Percentiles rank a stretch among this genome's conserved stretches.
Conservation (phyloP, 2,797 vertebrate genomes). For the Masticophis lateralis region DNA sequence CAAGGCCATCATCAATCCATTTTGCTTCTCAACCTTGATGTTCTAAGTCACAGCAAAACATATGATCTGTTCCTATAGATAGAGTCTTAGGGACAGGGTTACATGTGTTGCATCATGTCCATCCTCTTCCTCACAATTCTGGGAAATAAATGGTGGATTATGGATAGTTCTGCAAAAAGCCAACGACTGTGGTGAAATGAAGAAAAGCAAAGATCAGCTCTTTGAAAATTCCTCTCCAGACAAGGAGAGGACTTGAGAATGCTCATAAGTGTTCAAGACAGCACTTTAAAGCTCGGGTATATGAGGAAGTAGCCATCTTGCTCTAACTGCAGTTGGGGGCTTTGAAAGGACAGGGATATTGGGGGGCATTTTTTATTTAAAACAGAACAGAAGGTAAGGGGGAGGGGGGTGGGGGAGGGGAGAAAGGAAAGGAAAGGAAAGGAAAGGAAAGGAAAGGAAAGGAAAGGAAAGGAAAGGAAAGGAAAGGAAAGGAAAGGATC, state of each 20-base stretch:
- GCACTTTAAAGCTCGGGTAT: neutral
- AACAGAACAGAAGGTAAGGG: neutral
- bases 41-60: neutral
- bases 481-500: neutral
- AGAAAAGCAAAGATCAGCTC: neutral
- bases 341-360: neutral
- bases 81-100: neutral
- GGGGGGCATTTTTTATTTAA: neutral
- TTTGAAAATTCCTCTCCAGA: neutral
- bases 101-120: neutral
- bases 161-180: neutral
- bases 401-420: neutral
- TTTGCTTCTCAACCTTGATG: neutral
- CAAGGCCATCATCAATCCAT: neutral
- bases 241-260: neutral
- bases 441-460: neutral
- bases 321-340: neutral
- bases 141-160: neutral
- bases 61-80: neutral
- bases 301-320: neutral
- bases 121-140: neutral
- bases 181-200: neutral
- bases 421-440: neutral
- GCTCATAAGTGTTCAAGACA: neutral
- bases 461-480: neutral